These are phyloP conservation scores for Hemichromis elongatus DNA, from an alignment of 2,113 vertebrate genomes.

Conservation along the genomic window DNA sequence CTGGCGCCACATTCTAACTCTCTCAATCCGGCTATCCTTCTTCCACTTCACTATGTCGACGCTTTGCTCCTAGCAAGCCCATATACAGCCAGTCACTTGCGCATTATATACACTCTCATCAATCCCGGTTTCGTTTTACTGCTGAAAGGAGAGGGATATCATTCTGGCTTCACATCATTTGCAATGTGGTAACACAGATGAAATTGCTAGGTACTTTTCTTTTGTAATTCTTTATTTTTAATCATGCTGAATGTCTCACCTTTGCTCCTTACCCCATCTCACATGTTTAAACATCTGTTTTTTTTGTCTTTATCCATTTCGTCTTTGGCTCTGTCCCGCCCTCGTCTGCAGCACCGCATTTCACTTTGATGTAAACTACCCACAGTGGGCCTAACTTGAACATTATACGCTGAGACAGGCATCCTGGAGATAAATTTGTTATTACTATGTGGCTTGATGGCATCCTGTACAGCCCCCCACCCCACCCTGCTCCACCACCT, in stretches of 20 bases:
- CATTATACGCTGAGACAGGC: conserved; percentile 54
- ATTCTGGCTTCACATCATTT: conserved; percentile 65
- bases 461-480: not conserved
- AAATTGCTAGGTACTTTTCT: conserved; percentile 35
- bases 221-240: not conserved
- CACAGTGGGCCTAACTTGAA: conserved; percentile 54
- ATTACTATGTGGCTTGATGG: conserved; percentile 35
- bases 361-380: conserved; percentile 60
- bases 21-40: conserved; percentile 1
- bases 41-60: conserved; percentile 14
- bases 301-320: not conserved
- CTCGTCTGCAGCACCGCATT: conserved; percentile 13
- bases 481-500: not conserved
- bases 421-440: conserved; percentile 60
- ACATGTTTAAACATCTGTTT: not conserved
- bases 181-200: conserved; percentile 49
- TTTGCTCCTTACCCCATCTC: not conserved
- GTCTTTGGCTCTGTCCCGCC: not conserved
- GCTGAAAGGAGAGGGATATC: conserved; percentile 45
- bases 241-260: not conserved
- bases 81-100: conserved; percentile 38
- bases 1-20: conserved; percentile 4
- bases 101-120: conserved; percentile 52
- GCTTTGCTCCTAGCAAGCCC: conserved; percentile 21
- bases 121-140: conserved; percentile 66